A percentile compares a stretch with the other conserved stretches of the same genome.
phyloP scores from a whole-genome alignment of 1,140 invertebrate species.

The Heliothis subflexa region DNA sequence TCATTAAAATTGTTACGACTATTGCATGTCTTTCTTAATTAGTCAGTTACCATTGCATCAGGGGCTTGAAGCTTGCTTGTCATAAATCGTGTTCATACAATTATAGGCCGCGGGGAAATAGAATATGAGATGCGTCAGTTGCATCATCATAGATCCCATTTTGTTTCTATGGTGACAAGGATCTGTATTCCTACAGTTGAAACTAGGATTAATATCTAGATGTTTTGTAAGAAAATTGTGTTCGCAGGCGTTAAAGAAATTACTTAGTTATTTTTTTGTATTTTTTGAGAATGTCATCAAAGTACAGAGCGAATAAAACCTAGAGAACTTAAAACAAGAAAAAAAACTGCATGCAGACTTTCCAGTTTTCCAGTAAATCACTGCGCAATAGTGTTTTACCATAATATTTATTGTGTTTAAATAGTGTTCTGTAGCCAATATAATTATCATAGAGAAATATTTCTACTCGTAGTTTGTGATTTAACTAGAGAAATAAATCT shows the following conservation, averaged over 20 bases:
- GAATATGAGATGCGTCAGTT: neutral
- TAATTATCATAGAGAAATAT: neutral
- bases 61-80: neutral
- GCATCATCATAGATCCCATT: no score
- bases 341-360: no score
- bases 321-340: no score
- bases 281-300: no score
- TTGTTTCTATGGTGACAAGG: no score
- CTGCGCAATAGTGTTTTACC: no score
- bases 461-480: neutral
- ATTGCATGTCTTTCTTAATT: constrained; percentile 41
- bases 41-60: constrained; percentile 18
- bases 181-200: neutral
- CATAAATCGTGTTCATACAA: constrained; percentile 34
- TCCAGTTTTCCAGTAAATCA: no score
- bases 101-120: constrained; percentile 25
- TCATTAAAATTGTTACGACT: constrained; percentile 40
- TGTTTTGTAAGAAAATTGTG: neutral
- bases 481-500: neutral
- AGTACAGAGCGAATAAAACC: no score
- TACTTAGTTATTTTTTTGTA: no score
- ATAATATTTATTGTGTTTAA: no score
- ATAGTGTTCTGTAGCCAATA: neutral
- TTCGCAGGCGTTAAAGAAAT: no score
- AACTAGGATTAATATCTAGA: neutral